Percentiles rank a stretch among this genome's conserved stretches.
These are phyloP conservation scores for Synergus umbraculus DNA, from an alignment of 2,888 invertebrate genomes.

Conservation along the genomic window DNA sequence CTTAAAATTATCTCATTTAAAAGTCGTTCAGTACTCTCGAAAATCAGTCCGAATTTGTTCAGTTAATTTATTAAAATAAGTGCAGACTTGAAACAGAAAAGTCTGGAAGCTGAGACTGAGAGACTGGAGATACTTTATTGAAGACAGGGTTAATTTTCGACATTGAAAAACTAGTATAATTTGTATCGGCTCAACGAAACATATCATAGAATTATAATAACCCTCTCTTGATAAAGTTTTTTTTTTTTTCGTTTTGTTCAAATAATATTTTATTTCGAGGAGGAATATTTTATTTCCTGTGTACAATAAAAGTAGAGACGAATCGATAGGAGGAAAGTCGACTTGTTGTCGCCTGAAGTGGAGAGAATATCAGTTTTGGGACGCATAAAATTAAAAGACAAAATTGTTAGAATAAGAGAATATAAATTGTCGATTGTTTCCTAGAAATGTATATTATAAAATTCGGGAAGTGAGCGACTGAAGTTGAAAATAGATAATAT, in stretches of 20 bases:
- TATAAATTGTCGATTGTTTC: not conserved
- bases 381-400: not conserved
- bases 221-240: not conserved
- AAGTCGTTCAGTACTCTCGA: too few relatives aligned
- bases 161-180: not conserved
- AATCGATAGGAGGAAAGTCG: not conserved
- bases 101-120: not conserved
- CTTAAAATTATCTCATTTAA: not conserved
- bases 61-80: too few relatives aligned
- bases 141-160: not conserved
- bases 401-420: not conserved
- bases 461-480: not conserved
- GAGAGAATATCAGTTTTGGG: not conserved
- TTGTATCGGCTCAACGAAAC: slow-evolving; percentile 31
- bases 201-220: slow-evolving; percentile 17
- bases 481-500: not conserved
- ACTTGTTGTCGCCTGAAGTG: not conserved
- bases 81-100: not conserved
- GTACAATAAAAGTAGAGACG: not conserved
- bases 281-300: too few relatives aligned
- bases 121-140: not conserved
- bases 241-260: not conserved
- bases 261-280: not conserved
- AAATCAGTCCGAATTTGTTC: too few relatives aligned
- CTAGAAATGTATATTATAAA: not conserved